Evolutionary conservation across 2,113 vertebrate species (phyloP).

Genomic region (Calyptomena viridis): DNA sequence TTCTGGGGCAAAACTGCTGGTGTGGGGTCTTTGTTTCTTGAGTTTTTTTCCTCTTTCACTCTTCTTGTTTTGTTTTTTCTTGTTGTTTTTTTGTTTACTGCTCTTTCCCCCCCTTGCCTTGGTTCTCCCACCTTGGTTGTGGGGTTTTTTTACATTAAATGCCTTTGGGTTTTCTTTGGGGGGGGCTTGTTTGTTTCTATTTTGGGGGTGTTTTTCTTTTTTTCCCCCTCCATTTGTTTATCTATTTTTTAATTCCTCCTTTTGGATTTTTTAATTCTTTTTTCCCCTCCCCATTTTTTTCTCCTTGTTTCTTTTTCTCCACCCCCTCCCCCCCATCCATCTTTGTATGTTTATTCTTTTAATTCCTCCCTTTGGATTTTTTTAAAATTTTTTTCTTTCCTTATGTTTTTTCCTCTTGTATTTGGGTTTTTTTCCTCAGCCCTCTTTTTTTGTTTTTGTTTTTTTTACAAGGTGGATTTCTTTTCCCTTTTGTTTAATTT

Average conservation of each 20-base stretch:
- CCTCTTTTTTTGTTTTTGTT: no score
- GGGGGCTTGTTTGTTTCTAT: no score
- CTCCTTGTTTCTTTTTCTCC: neutral
- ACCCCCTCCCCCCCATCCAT: neutral
- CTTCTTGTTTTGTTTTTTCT: neutral
- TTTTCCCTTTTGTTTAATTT: neutral
- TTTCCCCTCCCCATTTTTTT: neutral
- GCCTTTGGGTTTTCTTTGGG: no score
- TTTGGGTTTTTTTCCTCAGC: neutral
- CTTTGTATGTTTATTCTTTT: neutral
- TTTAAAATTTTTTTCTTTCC: no score
- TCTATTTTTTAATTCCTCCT: neutral
- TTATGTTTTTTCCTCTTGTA: neutral
- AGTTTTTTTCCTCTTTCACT: neutral
- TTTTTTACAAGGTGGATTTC: neutral
- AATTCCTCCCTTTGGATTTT: neutral
- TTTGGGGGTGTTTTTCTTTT: no score
- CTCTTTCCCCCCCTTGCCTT: no score
- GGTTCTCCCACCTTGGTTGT: no score
- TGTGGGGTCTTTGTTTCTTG: neutral
- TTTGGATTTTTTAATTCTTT: neutral
- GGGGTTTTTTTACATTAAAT: no score
- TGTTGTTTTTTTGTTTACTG: neutral
- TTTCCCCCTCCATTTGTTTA: no score
- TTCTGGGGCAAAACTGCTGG: neutral